Evolutionary conservation across 2,888 invertebrate species (phyloP), one percentile per base, ranked within the genome.

Genomic region (Tetrapedia diversipes): DNA sequence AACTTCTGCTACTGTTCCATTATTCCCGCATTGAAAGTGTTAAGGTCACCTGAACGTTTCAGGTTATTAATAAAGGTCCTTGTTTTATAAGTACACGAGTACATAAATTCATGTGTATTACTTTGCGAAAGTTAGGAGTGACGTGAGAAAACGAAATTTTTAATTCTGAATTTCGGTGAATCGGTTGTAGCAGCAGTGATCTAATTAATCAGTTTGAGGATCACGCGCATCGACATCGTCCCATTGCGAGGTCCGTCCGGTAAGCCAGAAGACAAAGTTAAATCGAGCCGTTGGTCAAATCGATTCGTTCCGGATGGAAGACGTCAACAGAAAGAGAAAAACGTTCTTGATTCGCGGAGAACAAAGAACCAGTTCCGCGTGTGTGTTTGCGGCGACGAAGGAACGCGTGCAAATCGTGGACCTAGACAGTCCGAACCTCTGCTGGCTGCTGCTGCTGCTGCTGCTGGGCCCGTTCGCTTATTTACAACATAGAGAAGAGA

Each of bases 401-500:
- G 56, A 39, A 73, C 45, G 14, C 41, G 54, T 32, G 32, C 29
- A 19, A n/a, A n/a, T n/a, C n/a, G 11, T 19, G 27, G 63, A 57
- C 67, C 59, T n/a, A 53, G 41, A 27, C 29, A 16, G 16, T 57
- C 29, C 27, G 27, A 29, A 34, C 49, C 49, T 56, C 22, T 24
- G 37, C n/a, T n/a, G n/a, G n/a, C n/a, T n/a, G n/a, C n/a, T n/a
- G n/a, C n/a, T n/a, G n/a, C n/a, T n/a, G n/a, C n/a, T n/a, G n/a
- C 59, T 37, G 43, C 27, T 29, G 60, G 43, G 7, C 37, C 37
- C 27, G 32, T 59, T 54, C 45, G 37, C 14, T 69, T 77, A 83
- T 83, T 76, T 83, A 83, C 71, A 83, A 83, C 75, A 77, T 59
- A 77, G 73, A 83, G 65, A 66, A 71, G 51, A 79, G 63, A 71